Base-by-base conservation (phyloP, 2,797 vertebrate species). In the Gadopsis marmoratus region DNA sequence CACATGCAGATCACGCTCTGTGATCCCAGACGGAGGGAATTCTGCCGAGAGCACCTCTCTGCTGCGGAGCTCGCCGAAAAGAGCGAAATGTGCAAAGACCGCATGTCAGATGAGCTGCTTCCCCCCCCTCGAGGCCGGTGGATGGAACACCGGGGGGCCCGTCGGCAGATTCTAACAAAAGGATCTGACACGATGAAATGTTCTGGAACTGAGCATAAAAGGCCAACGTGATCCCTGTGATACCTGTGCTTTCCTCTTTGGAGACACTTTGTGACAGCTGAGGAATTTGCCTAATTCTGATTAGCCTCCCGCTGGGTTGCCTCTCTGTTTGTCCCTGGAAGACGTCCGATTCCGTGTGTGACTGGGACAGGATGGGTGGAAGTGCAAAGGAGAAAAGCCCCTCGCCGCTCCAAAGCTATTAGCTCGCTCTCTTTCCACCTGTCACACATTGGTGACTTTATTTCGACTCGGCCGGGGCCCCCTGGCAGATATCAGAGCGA, bases 371-470 rank as follows among this genome's bases (percentile, higher is more conserved):
- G 66, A 12, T 4, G 19, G 33, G 69, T 12, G 63, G 55, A 76
- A 12, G 43, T 45, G 59, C 0, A n/a, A 31, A 21, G 58, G 31
- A 23, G 50, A 23, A 66, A 64, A 81, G 41, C 29, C 80, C 70
- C 74, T 78, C 37, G 2, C 71, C 10, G 64, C 87, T 88, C 87
- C 74, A 29, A 78, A 76, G 84, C 85, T 84, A 90, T 93, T 90
- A 89, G 91, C 87, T 92, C 71, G 54, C 87, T 86, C 88, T 76
- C 84, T 86, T 87, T 93, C 86, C 88, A 90, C 90, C 89, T 93
- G 92, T 94, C 93, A 94, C 91, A 91, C 85, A 81, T 81, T 95
- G 92, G 92, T 91, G 89, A 94, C 93, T 95, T 94, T 87, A 95
- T 94, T 93, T 92, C 70, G 65, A 83, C 63, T 80, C 31, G 26